Evolutionary conservation across 2,113 vertebrate genomes (phyloP).

Genomic region (Thomomys bottae): DNA sequence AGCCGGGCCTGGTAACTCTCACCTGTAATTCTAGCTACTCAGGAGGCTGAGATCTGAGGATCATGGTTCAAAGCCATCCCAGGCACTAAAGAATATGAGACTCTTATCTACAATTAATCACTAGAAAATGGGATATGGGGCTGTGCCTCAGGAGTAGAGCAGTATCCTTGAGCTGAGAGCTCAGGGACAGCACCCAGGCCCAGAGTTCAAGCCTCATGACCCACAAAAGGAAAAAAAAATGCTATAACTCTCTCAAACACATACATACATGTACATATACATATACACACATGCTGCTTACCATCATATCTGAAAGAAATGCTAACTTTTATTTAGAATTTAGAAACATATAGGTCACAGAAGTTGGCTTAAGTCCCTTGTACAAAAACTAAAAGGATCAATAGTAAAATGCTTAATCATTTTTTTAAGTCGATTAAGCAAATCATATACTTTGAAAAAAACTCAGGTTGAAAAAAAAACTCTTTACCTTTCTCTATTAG

Average conservation of each 20-base stretch:
- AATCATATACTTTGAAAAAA: not conserved
- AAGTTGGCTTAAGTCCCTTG: not conserved
- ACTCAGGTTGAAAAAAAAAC: not conserved
- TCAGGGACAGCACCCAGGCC: no score
- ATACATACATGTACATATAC: not conserved
- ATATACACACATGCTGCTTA: not conserved
- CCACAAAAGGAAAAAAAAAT: no score
- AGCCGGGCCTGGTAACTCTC: no score
- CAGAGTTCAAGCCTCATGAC: no score
- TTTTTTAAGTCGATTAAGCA: slow-evolving; percentile 4
- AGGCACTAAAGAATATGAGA: no score
- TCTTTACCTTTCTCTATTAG: slow-evolving; percentile 95
- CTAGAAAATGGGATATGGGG: no score
- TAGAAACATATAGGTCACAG: not conserved
- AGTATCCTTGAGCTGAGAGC: no score
- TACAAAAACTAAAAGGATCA: not conserved
- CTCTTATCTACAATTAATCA: no score
- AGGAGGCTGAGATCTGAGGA: no score
- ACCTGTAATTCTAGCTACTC: no score
- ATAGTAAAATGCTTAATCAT: not conserved
- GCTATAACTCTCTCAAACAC: not conserved
- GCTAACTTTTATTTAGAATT: not conserved
- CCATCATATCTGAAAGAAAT: not conserved
- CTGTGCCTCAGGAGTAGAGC: no score
- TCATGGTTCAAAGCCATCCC: no score